phyloP scores from a whole-genome alignment of 1,140 invertebrate genomes.

The Epicauta chinensis region DNA sequence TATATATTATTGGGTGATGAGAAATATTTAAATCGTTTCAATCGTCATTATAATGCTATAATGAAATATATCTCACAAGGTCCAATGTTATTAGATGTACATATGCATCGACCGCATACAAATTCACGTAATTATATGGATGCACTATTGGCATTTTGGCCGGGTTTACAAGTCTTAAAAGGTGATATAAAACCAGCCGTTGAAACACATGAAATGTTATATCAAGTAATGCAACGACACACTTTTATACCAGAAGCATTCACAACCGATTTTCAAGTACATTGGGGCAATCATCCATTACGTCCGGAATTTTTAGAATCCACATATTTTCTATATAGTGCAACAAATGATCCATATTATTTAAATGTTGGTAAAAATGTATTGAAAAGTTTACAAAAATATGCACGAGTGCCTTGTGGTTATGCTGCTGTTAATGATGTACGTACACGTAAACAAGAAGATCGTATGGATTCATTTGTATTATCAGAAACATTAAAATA shows the following conservation, averaged over 20 bases:
- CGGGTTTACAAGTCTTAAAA: conserved; percentile 87
- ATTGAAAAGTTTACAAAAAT: conserved; percentile 83
- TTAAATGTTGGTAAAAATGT: conserved; percentile 87
- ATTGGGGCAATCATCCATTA: conserved; percentile 96
- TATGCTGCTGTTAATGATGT: conserved; percentile 96
- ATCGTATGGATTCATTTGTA: conserved; percentile 98
- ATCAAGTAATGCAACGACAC: conserved; percentile 94
- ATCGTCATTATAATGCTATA: conserved; percentile 94
- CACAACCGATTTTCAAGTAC: conserved; percentile 91
- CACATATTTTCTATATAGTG: conserved; percentile 93
- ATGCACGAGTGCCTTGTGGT: conserved; percentile 89
- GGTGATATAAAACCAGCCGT: conserved; percentile 95
- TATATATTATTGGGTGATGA: conserved; percentile 79
- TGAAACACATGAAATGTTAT: conserved; percentile 95
- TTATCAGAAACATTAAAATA: conserved; percentile 98
- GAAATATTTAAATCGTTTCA: conserved; percentile 87
- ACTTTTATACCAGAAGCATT: conserved; percentile 98
- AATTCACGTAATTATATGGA: conserved; percentile 97
- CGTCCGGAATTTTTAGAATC: conserved; percentile 97
- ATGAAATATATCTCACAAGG: conserved; percentile 98
- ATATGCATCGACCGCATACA: conserved; percentile 95
- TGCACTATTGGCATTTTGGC: conserved; percentile 95
- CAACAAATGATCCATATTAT: conserved; percentile 94
- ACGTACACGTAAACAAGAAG: conserved; percentile 76
- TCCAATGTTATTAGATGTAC: conserved; percentile 93